Base-by-base conservation (phyloP, 2,113 vertebrate species). In the Salvelinus alpinus region DNA sequence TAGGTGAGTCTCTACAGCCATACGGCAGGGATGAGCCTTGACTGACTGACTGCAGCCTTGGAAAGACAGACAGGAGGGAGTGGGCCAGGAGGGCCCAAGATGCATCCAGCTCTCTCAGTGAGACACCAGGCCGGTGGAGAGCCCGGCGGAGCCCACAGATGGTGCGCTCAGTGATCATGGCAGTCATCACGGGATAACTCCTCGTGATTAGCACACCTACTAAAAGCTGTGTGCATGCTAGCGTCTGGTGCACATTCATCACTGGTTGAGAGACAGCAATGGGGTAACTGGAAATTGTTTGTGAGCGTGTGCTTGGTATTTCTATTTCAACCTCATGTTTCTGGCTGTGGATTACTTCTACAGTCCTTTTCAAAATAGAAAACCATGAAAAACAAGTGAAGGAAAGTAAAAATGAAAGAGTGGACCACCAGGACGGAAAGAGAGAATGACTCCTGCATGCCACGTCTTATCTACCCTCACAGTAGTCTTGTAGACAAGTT, bases 111-210 rank as follows among this genome's bases (percentile, higher is more conserved):
- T 79, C 81, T 77, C 82, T 85, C 83, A 74, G 84, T 44, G 85
- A 84, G 79, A 71, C 88, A 79, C 70, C 72, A 71, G 51, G 51
- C 51, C 14, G 51, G 5, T 54, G 51, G 16, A 54, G 51, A 54
- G 76, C 66, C 82, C 81, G 73, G 87, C 84, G 12, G 78, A 79
- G 73, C 13, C 60, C 88, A 90, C 92, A 94, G 93, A 94, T 94
- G 93, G 91, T 78, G 73, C 72, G 22, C 90, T 86, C 82, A 67
- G 88, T 27, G 75, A 91, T 90, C 74, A 79, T 87, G 89, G 83
- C 88, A 88, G 80, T 59, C 65, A 82, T 88, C 81, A 72, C 78
- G 83, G 81, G 81, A 92, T 88, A 87, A 82, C 80, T 84, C 73
- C 78, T 86, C 80, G 72, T 86, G 88, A 93, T 92, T 90, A 91